Conservation (phyloP, 2,888 invertebrate species). For the Stratiomys singularior region DNA sequence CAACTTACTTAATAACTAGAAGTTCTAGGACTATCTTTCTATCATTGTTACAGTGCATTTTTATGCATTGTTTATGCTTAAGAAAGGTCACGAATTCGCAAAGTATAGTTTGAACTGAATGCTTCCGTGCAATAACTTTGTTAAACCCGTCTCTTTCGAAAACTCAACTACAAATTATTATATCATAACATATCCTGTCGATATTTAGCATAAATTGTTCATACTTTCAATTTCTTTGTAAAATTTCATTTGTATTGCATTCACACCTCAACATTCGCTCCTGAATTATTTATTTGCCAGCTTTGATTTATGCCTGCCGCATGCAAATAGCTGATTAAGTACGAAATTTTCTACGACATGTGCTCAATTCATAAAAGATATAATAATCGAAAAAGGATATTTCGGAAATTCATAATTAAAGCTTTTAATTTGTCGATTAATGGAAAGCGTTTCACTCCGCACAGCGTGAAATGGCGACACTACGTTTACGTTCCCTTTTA, state of each 20-base stretch:
- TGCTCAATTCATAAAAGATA: conserved; percentile 24
- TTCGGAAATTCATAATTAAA: conserved; percentile 32
- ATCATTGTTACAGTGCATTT: too few species aligned
- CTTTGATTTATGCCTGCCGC: conserved; percentile 30
- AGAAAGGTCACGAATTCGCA: too few species aligned
- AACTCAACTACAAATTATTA: too few species aligned
- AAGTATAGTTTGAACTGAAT: too few species aligned
- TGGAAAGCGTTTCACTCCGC: neutral
- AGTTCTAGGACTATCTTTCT: too few species aligned
- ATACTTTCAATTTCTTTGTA: neutral
- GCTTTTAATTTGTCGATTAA: conserved; percentile 14
- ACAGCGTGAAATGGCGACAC: neutral
- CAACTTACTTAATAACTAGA: too few species aligned
- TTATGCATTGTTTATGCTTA: too few species aligned
- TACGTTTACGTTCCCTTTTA: neutral
- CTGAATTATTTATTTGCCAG: conserved; percentile 15
- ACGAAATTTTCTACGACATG: conserved; percentile 35
- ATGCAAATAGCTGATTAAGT: conserved; percentile 42
- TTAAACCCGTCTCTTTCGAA: too few species aligned
- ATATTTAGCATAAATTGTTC: neutral
- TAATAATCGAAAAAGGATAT: neutral
- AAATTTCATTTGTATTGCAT: neutral
- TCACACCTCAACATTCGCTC: neutral
- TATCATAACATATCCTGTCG: neutral
- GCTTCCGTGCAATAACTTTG: too few species aligned